Percentiles rank a stretch among this genome's conserved stretches.
phyloP scores from a whole-genome alignment of 2,888 invertebrate genomes.

The Carterocephalus palaemon region DNA sequence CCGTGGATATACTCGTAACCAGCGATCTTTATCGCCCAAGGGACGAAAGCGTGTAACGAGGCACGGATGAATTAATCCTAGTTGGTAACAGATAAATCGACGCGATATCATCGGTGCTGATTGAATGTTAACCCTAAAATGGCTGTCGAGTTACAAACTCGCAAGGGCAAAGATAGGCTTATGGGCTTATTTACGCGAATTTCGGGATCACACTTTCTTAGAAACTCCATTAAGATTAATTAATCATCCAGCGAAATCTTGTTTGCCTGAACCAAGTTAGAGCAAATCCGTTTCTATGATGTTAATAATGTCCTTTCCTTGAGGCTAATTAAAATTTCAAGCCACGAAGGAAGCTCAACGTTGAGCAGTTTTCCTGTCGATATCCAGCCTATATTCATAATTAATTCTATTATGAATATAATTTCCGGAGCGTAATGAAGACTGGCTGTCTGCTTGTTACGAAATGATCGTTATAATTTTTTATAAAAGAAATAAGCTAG shows the following conservation, averaged over 20 bases:
- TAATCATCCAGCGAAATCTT: constrained; percentile 23
- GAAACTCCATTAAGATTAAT: constrained; percentile 27
- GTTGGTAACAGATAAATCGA: constrained; percentile 17
- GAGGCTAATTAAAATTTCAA: constrained; percentile 23
- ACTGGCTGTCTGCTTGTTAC: no score
- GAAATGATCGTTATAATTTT: no score
- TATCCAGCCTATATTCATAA: constrained; percentile 4
- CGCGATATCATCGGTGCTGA: constrained; percentile 13
- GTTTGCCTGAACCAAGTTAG: constrained; percentile 26
- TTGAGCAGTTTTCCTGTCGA: constrained; percentile 12
- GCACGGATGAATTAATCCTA: constrained; percentile 11
- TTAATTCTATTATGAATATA: no score
- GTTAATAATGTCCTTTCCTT: constrained; percentile 20
- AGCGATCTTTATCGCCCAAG: constrained; percentile 1
- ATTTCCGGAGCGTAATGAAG: no score
- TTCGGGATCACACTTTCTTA: constrained; percentile 22
- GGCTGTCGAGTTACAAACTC: constrained; percentile 7
- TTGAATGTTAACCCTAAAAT: constrained; percentile 18
- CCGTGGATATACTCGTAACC: neutral
- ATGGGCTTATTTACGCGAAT: constrained; percentile 19
- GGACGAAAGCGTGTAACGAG: neutral
- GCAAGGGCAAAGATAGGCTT: constrained; percentile 15
- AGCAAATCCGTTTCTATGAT: constrained; percentile 12
- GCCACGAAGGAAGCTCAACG: constrained; percentile 9
- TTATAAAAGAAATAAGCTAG: no score